Evolutionary conservation across 2,888 invertebrate species (phyloP), one percentile per base, ranked within the genome.

Genomic region (Ectemnius continuus): DNA sequence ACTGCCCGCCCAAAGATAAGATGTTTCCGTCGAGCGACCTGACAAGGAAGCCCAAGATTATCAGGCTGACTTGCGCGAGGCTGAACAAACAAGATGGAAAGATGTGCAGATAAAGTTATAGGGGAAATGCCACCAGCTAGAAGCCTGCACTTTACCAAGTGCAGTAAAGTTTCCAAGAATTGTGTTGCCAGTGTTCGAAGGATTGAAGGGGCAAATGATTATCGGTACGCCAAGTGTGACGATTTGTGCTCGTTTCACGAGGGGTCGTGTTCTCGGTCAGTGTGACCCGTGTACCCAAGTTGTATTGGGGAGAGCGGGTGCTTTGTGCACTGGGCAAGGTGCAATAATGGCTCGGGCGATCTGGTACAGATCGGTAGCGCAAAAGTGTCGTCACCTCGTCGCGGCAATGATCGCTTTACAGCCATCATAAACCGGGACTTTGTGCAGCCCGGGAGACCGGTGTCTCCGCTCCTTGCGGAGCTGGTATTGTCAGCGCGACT

Each of bases 321-420:
- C 56, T 72, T 75, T 74, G 76, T 72, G 59, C 66, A 14, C 48
- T 11, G 20, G 8, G 18, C 23, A 60, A 52, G 59, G 61, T 57
- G 67, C 62, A 73, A 75, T 73, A 66, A 73, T 71, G 64, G 6
- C 5, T 36, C 47, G 47, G 23, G 69, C 74, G 74, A 76, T 76
- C 73, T 74, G 70, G 66, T 46, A n/a, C 16, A 63, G 79, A 75
- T 87, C 87, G 86, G 88, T 87, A 88, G 86, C 87, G 86, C 86
- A 78, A 86, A 86, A 87, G 86, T 86, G 88, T 89, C 90, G 86
- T 87, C 89, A 88, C 89, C 85, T 86, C 79, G 85, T 81, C 80
- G 72, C 76, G 79, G 74, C 86, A 78, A 89, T 89, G 84, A 89
- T 89, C 84, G 85, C 82, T 89, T 89, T 89, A 88, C 85, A 83